phyloP scores from a whole-genome alignment of 2,797 vertebrate species.

The Eulemur rubriventer region DNA sequence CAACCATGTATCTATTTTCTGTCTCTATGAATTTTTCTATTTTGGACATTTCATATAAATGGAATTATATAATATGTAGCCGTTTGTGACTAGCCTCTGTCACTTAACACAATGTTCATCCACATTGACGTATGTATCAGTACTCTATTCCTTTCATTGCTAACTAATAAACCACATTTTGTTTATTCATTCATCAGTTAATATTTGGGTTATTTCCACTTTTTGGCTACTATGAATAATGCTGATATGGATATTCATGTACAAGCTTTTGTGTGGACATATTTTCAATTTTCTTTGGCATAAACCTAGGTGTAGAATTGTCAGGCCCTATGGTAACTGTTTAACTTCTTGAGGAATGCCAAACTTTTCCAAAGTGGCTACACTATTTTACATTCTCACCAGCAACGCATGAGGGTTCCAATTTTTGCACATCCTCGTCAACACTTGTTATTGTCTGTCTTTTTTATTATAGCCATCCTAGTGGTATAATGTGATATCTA shows the following conservation, averaged over 20 bases:
- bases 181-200: not conserved
- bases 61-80: not conserved
- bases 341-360: not conserved
- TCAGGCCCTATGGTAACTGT: not conserved
- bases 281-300: not conserved
- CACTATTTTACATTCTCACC: not conserved
- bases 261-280: not conserved
- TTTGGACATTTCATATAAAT: constrained; percentile 10
- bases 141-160: not conserved
- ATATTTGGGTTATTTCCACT: not conserved
- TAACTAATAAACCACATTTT: constrained; percentile 7
- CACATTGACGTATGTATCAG: not conserved
- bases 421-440: not conserved
- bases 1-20: not conserved
- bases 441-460: not conserved
- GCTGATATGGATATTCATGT: not conserved
- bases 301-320: not conserved
- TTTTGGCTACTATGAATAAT: constrained; percentile 9
- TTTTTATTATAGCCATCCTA: not conserved
- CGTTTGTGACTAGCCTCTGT: not conserved
- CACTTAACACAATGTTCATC: not conserved
- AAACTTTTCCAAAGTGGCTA: not conserved
- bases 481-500: not conserved
- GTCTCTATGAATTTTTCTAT: not conserved
- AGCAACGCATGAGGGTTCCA: not conserved